Evolutionary conservation across 1,140 invertebrate species (phyloP), one percentile per base, ranked within the genome.

Genomic region (Heliothis virescens): DNA sequence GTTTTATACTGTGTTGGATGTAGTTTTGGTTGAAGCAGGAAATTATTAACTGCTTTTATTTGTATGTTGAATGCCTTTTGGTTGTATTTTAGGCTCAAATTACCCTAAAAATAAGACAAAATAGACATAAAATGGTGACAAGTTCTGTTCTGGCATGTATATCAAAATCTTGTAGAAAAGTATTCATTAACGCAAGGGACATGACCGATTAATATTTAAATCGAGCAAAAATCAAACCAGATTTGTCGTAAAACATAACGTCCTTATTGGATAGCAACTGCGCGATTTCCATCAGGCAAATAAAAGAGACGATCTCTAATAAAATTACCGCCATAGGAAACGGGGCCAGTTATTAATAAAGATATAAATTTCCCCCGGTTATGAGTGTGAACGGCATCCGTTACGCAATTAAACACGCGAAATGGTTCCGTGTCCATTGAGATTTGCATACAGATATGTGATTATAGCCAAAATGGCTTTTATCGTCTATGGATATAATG

Each of bases 381-480:
- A 84, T 71, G 86, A 79, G 83, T 82, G 82, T 82, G 83, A 86
- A 89, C 83, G 82, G 73, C 87, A 89, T 87, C 84, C 83, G 83
- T 85, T 82, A 83, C 78, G 87, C 90, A 91, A 90, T 91, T 91
- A 91, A 88, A 79, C 85, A 79, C 59, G 55, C 81, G 79, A 80
- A 86, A 84, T 82, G 83, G 84, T 84, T 81, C 80, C 82, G 29
- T 83, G 86, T 87, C 87, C 88, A 86, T 85, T 83, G 87, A 91
- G 89, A 91, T 91, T 91, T 90, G 90, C 90, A 91, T 91, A 89
- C 87, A 89, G 85, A 91, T 88, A 85, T 86, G 85, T 85, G 85
- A 91, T 91, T 90, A 89, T 89, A 85, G 83, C 80, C 65, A 85
- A 80, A 87, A 88, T 74, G 85, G 85, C 81, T 87, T 88, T n/a